phyloP scores from a whole-genome alignment of 2,797 vertebrate species.

The Parauchenoglanis punctatus region DNA sequence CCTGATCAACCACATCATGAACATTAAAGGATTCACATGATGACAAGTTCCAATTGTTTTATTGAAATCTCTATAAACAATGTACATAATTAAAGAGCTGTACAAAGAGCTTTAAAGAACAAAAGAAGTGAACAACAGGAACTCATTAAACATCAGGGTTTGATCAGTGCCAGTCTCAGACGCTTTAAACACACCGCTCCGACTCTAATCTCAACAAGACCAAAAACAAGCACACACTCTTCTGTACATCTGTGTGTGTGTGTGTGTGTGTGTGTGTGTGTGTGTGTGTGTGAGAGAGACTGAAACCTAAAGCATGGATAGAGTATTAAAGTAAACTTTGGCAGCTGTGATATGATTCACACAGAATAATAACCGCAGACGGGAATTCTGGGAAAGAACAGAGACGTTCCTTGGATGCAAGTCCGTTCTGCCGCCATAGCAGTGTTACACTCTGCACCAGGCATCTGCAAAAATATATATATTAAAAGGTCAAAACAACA shows the following conservation, averaged over 20 bases:
- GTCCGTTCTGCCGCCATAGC: not conserved
- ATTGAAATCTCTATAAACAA: constrained; percentile 56
- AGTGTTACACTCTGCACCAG: too few relatives aligned
- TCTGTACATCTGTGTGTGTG: not conserved
- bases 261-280: not conserved
- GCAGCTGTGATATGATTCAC: not conserved
- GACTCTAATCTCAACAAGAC: not conserved
- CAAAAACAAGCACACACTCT: not conserved
- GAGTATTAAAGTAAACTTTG: constrained; percentile 18
- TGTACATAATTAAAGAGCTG: constrained; percentile 42
- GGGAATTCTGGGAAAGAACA: not conserved
- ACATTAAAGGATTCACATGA: not conserved
- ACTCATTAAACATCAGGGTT: not conserved
- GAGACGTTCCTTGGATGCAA: not conserved
- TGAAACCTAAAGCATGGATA: not conserved
- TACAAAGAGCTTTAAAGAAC: constrained; percentile 36
- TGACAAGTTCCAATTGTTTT: constrained; percentile 44
- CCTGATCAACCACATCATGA: too few relatives aligned
- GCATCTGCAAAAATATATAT: not conserved
- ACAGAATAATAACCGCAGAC: not conserved
- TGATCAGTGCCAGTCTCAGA: not conserved
- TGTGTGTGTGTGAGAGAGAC: not conserved
- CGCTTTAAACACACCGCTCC: not conserved
- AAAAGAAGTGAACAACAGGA: not conserved
- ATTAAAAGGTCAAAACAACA: not conserved